A percentile compares a stretch with the other conserved stretches of the same genome.
Evolutionary conservation across 2,888 invertebrate genomes (phyloP).

Genomic region (Pogonocherus hispidulus): DNA sequence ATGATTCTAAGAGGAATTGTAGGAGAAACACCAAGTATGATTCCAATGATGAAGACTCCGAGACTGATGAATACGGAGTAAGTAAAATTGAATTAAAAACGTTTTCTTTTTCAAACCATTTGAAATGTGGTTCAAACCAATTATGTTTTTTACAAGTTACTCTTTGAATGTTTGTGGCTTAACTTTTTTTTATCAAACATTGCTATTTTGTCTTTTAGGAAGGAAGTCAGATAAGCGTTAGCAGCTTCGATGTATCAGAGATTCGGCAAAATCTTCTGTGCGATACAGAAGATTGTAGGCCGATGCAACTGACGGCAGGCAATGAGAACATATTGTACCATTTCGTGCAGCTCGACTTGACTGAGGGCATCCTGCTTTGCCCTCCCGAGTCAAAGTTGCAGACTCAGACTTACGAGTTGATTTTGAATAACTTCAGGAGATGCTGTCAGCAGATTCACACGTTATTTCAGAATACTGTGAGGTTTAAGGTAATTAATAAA

Average conservation of each 20-base stretch:
- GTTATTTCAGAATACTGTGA: constrained; percentile 79
- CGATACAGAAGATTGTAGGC: constrained; percentile 77
- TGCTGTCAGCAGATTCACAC: constrained; percentile 82
- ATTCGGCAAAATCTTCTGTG: constrained; percentile 80
- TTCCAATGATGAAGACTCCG: constrained; percentile 82
- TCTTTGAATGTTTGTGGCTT: too few relatives aligned
- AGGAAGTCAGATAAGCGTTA: constrained; percentile 75
- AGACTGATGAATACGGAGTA: constrained; percentile 79
- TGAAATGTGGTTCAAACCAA: too few relatives aligned
- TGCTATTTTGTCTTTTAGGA: constrained; percentile 70
- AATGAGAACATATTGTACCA: constrained; percentile 82
- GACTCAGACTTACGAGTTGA: constrained; percentile 65
- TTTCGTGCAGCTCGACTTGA: constrained; percentile 80
- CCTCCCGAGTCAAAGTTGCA: constrained; percentile 68
- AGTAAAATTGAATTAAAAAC: too few relatives aligned
- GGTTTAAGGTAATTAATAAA: constrained; percentile 69
- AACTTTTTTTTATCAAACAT: too few relatives aligned
- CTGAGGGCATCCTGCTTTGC: constrained; percentile 80
- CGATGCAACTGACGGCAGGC: constrained; percentile 76
- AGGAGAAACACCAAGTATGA: constrained; percentile 74
- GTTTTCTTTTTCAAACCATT: too few relatives aligned
- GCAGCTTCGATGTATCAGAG: constrained; percentile 78
- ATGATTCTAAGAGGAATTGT: constrained; percentile 78
- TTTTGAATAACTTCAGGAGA: constrained; percentile 79
- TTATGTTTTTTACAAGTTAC: too few relatives aligned